A percentile compares a stretch with the other conserved stretches of the same genome.
Conservation (phyloP, 1,140 invertebrate species). For the Eumaeus atala region DNA sequence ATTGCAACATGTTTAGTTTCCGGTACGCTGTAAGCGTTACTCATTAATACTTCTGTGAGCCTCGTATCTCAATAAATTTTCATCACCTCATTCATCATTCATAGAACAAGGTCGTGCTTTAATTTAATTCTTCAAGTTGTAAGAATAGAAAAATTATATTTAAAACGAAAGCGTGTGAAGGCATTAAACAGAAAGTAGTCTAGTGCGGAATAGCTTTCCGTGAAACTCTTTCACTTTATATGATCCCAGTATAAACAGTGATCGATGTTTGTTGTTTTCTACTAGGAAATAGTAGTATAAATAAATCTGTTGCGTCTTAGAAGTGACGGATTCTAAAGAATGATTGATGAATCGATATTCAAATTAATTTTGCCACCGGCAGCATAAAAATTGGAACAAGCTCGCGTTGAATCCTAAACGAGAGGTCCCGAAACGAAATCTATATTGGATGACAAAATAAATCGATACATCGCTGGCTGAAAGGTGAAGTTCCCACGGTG, state of each 20-base stretch:
- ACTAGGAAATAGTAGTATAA: slow-evolving; percentile 10
- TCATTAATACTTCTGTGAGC: too few species aligned
- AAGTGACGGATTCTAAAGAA: background rate
- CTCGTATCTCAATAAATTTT: slow-evolving; percentile 7
- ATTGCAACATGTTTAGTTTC: slow-evolving; percentile 41
- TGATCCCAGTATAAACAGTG: slow-evolving; percentile 2
- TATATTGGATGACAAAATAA: slow-evolving; percentile 32
- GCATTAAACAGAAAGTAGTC: slow-evolving; percentile 21
- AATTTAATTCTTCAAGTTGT: background rate
- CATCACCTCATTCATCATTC: too few species aligned
- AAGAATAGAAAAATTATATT: background rate
- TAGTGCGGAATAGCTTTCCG: slow-evolving; percentile 19
- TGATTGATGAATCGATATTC: background rate
- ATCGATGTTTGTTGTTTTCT: slow-evolving; percentile 12
- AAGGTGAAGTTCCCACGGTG: slow-evolving; percentile 61
- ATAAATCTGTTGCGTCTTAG: background rate
- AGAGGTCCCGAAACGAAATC: slow-evolving; percentile 28
- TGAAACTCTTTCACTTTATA: slow-evolving; percentile 7
- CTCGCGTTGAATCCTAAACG: slow-evolving; percentile 22
- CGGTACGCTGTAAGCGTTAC: slow-evolving; percentile 26
- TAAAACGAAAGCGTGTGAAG: slow-evolving; percentile 26
- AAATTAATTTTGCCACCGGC: slow-evolving; percentile 3
- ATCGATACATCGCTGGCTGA: slow-evolving; percentile 47
- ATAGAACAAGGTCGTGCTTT: slow-evolving; percentile 13
- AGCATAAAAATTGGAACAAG: slow-evolving; percentile 8